These are phyloP conservation scores for Gastrophryne carolinensis DNA, from an alignment of 2,797 vertebrate species.

Conservation along the genomic window DNA sequence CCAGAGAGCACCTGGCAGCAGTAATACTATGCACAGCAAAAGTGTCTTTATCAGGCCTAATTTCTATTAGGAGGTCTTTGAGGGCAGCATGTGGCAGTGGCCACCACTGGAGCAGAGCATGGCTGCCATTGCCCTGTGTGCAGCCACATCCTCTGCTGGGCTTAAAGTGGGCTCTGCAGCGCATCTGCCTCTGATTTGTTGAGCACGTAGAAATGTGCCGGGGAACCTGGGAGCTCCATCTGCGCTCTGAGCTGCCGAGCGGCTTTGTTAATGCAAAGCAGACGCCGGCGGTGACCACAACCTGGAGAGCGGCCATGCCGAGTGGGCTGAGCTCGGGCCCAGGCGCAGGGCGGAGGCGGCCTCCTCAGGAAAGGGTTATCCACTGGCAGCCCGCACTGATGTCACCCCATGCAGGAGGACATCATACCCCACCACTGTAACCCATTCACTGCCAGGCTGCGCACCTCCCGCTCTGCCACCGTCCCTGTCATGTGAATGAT, in stretches of 20 bases:
- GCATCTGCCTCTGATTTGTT: neutral
- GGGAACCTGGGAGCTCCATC: neutral
- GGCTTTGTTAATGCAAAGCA: conserved; percentile 10
- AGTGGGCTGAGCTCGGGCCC: neutral
- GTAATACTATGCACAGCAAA: no score
- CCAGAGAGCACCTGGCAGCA: no score
- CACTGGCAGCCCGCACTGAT: conserved; percentile 32
- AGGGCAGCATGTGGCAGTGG: no score
- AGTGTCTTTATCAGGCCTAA: no score
- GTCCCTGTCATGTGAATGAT: neutral
- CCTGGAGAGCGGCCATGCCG: neutral
- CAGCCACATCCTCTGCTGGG: neutral
- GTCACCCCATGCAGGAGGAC: neutral
- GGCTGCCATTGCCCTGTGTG: neutral
- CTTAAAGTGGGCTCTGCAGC: neutral
- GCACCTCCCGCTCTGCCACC: neutral
- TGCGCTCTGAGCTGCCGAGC: neutral
- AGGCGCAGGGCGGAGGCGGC: conserved; percentile 23
- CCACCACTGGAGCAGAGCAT: neutral
- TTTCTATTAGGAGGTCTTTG: no score
- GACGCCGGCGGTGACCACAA: neutral
- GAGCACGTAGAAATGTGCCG: neutral
- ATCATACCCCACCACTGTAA: neutral
- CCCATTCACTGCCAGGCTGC: neutral
- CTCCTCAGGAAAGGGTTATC: conserved; percentile 25